These are phyloP conservation scores for Melinaea marsaeus DNA, from an alignment of 2,888 invertebrate species.

Conservation along the genomic window DNA sequence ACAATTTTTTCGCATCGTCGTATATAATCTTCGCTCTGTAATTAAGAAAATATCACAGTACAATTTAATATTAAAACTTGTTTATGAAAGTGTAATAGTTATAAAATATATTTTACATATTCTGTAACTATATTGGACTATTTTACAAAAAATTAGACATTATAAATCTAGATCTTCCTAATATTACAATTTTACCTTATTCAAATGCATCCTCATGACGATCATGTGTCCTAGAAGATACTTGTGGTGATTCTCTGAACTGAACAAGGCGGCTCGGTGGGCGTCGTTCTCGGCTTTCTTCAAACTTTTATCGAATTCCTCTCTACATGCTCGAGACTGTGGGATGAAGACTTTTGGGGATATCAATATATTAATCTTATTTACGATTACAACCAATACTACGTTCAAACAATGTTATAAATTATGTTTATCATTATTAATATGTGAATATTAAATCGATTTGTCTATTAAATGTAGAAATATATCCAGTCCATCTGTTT, in stretches of 20 bases:
- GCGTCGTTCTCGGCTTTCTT: conserved; percentile 52
- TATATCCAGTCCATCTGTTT: neutral
- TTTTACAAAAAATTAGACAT: too few species aligned
- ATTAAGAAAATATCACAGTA: conserved; percentile 27
- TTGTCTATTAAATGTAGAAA: neutral
- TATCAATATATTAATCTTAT: too few species aligned
- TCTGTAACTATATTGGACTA: too few species aligned
- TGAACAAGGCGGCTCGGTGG: conserved; percentile 55
- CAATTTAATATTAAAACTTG: neutral
- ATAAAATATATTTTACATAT: too few species aligned
- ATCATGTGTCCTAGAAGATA: conserved; percentile 68
- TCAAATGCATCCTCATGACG: conserved; percentile 67
- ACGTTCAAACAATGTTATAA: too few species aligned
- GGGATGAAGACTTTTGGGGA: conserved; percentile 8
- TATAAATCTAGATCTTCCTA: too few species aligned
- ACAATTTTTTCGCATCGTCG: conserved; percentile 51
- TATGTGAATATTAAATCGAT: neutral
- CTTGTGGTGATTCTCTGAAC: conserved; percentile 65
- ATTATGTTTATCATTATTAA: neutral
- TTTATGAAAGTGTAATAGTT: too few species aligned
- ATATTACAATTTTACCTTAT: conserved; percentile 49
- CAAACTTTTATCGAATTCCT: conserved; percentile 42
- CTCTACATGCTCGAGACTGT: conserved; percentile 51
- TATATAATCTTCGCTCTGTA: conserved; percentile 66
- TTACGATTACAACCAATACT: too few species aligned